A percentile compares a stretch with the other conserved stretches of the same genome.
Evolutionary conservation across 2,113 vertebrate species (phyloP).

Genomic region (Jacana jacana): DNA sequence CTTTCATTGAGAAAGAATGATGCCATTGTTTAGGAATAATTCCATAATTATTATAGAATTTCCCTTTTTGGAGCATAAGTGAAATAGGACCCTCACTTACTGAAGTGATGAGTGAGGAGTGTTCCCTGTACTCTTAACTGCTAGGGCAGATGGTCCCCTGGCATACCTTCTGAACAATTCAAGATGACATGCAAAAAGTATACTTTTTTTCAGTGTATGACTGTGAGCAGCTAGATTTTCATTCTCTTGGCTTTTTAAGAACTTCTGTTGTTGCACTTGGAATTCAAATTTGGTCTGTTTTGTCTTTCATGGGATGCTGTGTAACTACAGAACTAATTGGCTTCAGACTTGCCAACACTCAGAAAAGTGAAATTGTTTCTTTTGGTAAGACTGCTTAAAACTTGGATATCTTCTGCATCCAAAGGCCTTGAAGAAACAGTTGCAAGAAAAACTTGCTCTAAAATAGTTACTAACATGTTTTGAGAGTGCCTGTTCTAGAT

Average conservation of each 20-base stretch:
- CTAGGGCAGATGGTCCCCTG: not conserved
- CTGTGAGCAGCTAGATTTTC: not conserved
- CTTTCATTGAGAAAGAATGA: slow-evolving; percentile 47
- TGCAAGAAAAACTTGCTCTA: not conserved
- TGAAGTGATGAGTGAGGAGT: not conserved
- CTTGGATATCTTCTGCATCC: not conserved
- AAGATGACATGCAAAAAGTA: not conserved
- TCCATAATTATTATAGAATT: no score
- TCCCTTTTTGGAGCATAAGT: not conserved
- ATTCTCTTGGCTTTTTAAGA: not conserved
- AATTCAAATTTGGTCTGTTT: not conserved
- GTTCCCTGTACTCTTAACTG: not conserved
- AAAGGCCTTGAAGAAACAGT: not conserved
- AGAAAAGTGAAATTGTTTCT: not conserved
- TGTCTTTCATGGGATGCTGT: not conserved
- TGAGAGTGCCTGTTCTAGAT: not conserved
- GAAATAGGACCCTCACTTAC: slow-evolving; percentile 7
- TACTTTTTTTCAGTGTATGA: not conserved
- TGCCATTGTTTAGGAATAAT: slow-evolving; percentile 23
- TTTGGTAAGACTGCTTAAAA: not conserved
- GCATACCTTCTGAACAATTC: not conserved
- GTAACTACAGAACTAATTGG: not conserved
- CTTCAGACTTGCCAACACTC: not conserved
- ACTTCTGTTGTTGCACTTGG: not conserved
- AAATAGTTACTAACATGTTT: not conserved